These are phyloP conservation scores for Drepana falcataria DNA, from an alignment of 2,888 invertebrate genomes.

Conservation along the genomic window DNA sequence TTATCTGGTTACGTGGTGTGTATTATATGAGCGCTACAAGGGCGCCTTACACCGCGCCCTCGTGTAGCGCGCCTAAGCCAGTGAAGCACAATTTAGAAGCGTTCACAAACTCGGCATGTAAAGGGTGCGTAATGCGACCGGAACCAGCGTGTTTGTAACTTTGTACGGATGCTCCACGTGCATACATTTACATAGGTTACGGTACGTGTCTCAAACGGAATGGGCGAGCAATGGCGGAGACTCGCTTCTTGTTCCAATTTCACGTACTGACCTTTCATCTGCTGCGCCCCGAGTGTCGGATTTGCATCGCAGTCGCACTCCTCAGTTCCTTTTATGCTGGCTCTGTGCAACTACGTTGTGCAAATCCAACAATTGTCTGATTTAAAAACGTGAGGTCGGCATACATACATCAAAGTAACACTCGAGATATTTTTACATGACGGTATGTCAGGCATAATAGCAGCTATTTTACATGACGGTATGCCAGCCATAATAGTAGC, in stretches of 20 bases:
- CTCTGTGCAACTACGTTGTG: not conserved
- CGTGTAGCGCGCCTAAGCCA: not conserved
- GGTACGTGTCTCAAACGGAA: not conserved
- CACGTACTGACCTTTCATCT: not conserved
- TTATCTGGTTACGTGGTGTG: too few relatives aligned
- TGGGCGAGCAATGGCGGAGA: not conserved
- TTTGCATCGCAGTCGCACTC: not conserved
- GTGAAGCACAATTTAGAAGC: not conserved
- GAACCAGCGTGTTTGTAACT: not conserved
- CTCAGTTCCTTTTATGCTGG: not conserved
- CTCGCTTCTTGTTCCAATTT: not conserved
- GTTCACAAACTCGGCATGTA: not conserved
- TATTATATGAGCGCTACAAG: not conserved
- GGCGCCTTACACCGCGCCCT: not conserved
- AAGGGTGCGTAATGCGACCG: not conserved
- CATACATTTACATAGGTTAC: not conserved
- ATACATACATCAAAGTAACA: too few relatives aligned
- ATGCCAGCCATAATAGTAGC: too few relatives aligned
- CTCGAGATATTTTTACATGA: too few relatives aligned
- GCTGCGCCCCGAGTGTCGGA: not conserved
- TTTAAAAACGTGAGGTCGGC: too few relatives aligned
- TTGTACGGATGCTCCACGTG: not conserved
- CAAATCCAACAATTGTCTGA: not conserved
- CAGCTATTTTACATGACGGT: too few relatives aligned
- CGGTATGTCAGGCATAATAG: too few relatives aligned